Evolutionary conservation across 2,113 vertebrate genomes (phyloP), one percentile per base, ranked within the genome.

Genomic region (Lota lota): DNA sequence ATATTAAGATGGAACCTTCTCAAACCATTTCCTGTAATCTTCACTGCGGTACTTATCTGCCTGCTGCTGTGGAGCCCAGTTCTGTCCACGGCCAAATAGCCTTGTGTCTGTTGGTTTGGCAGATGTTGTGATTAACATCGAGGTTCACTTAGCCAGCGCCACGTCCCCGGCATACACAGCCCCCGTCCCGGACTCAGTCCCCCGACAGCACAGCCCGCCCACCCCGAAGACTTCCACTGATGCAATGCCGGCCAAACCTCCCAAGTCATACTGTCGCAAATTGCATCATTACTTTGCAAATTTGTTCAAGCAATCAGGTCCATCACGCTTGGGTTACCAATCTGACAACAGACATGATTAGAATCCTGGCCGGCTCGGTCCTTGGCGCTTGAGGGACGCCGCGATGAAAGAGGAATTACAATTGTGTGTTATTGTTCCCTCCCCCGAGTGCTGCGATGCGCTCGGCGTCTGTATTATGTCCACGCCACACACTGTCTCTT

Each of bases 221-320:
- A 63, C 74, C 73, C 75, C 64, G 14, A 33, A 5, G 69, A 75
- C 63, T 56, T 68, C 62, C 74, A 63, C 63, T 63, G n/a, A 64
- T 56, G 61, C 16, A 63, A 59, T 67, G 70, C 60, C 66, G 66
- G 56, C 24, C 61, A 74, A 70, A 73, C 77, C 70, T 78, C 78
- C 72, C 64, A 67, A 72, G 82, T 68, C 74, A 63, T 68, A 3
- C 79, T 61, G 77, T 74, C 62, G 71, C 74, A 91, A 91, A 90
- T 88, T 89, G 84, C 87, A 80, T 91, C 73, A 81, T 90, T 89
- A 87, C 84, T 90, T 90, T 88, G 88, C 87, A 91, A 90, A 91
- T 90, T 90, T 91, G 88, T 85, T 83, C 87, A 88, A 88, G 86
- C 87, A 90, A 88, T 90, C 88, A 88, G 72, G 79, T 85, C 79